Base-by-base conservation (phyloP, 64 coral and sea anemone species). In the Dendronephthya gigantea region DNA sequence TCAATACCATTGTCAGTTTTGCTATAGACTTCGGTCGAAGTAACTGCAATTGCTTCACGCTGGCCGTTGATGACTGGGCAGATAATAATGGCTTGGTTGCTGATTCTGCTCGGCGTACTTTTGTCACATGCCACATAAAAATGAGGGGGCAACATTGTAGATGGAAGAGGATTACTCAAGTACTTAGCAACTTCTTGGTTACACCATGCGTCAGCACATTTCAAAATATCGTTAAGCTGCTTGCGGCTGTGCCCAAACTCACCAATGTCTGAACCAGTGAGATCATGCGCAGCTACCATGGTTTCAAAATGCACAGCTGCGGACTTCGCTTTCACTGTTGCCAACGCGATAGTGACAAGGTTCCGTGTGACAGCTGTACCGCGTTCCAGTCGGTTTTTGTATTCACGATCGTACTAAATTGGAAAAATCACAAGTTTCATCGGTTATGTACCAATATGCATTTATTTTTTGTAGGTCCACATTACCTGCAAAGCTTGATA, bases 231-330 rank as follows among this genome's bases (percentile, higher is more conserved):
- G 30, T 79, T 29, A 39, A 79, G 36, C 32, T 79, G 72, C 36
- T 79, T 79, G 6, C 72, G 72, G 13, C 72, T 39, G 37, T 79
- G 72, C 27, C 72, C 72, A 79, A 79, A 79, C 72, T 79, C 72
- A 35, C 72, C 72, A 35, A 79, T 29, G 17, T 79, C 72, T 10
- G 72, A 79, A 35, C 72, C 72, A 33, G 72, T 79, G 30, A 79
- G 36, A 35, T 7, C 37, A 29, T 79, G 72, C 4, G 72, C 9
- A 35, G 72, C 72, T 4, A 79, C 37, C 72, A 79, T 79, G 3
- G 28, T 79, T 19, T 79, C 72, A 79, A 28, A 79, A 33, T 79
- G 72, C 7, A 79, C 30, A 35, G 72, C 31, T 10, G 72, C 72
- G 34, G 72, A 79, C 22, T 79, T 79, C 4, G 72, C 36, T 19